A percentile compares a stretch with the other conserved stretches of the same genome.
Conservation (phyloP, 2,797 vertebrate genomes). For the Pogoniulus pusillus region DNA sequence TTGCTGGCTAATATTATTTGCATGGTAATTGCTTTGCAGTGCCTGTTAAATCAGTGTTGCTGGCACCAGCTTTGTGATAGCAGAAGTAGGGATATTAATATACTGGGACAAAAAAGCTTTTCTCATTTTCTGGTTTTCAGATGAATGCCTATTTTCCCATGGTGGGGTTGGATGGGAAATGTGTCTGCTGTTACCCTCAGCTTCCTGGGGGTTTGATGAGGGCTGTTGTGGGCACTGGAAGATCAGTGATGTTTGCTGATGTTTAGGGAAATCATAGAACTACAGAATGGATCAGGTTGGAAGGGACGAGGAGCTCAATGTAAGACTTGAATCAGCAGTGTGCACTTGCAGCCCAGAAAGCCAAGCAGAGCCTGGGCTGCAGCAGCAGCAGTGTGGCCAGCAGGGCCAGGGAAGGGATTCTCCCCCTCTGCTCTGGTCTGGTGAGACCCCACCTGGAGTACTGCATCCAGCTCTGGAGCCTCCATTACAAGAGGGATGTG, state of each 20-base stretch:
- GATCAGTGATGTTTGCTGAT: background rate
- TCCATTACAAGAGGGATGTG: too few species aligned
- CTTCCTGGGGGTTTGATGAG: background rate
- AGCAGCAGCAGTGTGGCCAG: too few species aligned
- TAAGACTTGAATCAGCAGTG: too few species aligned
- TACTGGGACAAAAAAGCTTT: constrained; percentile 19
- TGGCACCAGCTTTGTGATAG: constrained; percentile 41
- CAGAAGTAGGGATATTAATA: constrained; percentile 57
- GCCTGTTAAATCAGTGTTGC: constrained; percentile 60
- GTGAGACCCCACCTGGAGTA: too few species aligned
- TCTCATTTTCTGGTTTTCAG: background rate
- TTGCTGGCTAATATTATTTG: constrained; percentile 61
- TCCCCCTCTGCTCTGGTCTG: too few species aligned
- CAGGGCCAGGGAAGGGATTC: too few species aligned
- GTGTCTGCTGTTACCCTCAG: background rate
- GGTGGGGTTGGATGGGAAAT: background rate
- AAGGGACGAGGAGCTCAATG: too few species aligned
- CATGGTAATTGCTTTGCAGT: constrained; percentile 63
- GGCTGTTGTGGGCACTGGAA: background rate
- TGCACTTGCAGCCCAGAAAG: too few species aligned
- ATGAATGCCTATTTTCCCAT: constrained; percentile 18
- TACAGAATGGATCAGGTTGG: too few species aligned
- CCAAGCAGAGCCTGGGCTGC: too few species aligned
- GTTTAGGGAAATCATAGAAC: background rate
- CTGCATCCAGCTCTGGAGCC: too few species aligned